Percentiles rank a stretch among this genome's conserved stretches.
These are phyloP conservation scores for Lutraria rhynchaena DNA, from an alignment of 1,140 invertebrate genomes.

Conservation along the genomic window DNA sequence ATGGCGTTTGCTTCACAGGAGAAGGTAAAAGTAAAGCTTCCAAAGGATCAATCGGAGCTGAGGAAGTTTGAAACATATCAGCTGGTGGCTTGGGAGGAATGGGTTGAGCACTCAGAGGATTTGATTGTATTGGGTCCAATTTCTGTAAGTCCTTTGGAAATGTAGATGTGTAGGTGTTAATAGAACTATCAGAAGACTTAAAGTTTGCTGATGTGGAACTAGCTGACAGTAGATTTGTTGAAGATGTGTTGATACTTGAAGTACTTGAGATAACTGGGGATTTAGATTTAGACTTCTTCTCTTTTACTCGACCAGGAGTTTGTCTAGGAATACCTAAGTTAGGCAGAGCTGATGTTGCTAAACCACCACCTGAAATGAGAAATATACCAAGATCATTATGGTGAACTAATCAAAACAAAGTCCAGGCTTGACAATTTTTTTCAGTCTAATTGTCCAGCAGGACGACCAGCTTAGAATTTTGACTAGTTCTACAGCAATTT, in stretches of 20 bases:
- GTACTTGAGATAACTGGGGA: not conserved
- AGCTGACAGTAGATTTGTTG: not conserved
- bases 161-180: constrained; percentile 8
- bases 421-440: no score
- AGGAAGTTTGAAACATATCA: constrained; percentile 5
- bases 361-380: constrained; percentile 29
- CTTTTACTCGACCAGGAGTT: not conserved
- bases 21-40: constrained; percentile 29
- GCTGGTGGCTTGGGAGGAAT: not conserved
- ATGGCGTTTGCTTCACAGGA: not conserved
- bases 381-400: not conserved
- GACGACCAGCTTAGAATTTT: no score
- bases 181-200: constrained; percentile 9
- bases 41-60: constrained; percentile 7
- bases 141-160: constrained; percentile 44
- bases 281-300: constrained; percentile 26
- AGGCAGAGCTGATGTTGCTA: constrained; percentile 7
- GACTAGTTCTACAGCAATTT: no score
- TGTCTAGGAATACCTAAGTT: not conserved
- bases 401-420: no score
- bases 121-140: not conserved
- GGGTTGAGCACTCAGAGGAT: not conserved
- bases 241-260: not conserved
- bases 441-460: no score
- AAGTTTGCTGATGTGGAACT: not conserved